Evolutionary conservation across 2,888 invertebrate genomes (phyloP).

Genomic region (Allophyes oxyacanthae): DNA sequence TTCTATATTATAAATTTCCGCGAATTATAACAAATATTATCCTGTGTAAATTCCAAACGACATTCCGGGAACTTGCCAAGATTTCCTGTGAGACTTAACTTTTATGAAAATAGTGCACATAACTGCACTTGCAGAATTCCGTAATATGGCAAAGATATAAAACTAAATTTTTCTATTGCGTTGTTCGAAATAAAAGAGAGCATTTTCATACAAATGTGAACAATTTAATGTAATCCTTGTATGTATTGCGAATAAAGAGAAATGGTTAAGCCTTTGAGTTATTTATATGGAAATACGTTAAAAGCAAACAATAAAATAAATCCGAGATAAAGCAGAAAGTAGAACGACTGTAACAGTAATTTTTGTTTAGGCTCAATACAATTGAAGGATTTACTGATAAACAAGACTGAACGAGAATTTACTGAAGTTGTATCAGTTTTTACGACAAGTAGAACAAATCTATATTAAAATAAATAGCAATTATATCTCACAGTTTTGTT

Average conservation of each 20-base stretch:
- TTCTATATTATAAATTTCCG: slow-evolving; percentile 13
- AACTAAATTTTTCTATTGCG: no score
- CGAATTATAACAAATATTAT: slow-evolving; percentile 28
- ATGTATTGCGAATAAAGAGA: slow-evolving; percentile 22
- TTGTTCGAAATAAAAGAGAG: no score
- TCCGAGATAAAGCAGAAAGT: slow-evolving; percentile 27
- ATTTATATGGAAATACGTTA: slow-evolving; percentile 34
- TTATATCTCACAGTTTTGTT: neutral
- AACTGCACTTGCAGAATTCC: slow-evolving; percentile 5
- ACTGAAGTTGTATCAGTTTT: slow-evolving; percentile 20
- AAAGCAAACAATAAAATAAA: slow-evolving; percentile 41
- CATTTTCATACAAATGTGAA: neutral
- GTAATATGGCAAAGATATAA: neutral
- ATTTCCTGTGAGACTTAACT: slow-evolving; percentile 23
- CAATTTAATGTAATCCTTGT: slow-evolving; percentile 16
- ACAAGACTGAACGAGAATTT: slow-evolving; percentile 19
- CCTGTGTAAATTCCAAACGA: slow-evolving; percentile 43
- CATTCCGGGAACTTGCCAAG: slow-evolving; percentile 28
- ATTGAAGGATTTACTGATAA: slow-evolving; percentile 42
- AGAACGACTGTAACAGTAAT: slow-evolving; percentile 21
- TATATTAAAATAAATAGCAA: slow-evolving; percentile 12
- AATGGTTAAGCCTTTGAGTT: slow-evolving; percentile 32
- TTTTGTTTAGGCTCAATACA: slow-evolving; percentile 41
- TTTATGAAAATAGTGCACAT: slow-evolving; percentile 12
- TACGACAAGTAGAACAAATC: slow-evolving; percentile 1